Evolutionary conservation across 2,888 invertebrate genomes (phyloP).

Genomic region (Epistrophe eligans): DNA sequence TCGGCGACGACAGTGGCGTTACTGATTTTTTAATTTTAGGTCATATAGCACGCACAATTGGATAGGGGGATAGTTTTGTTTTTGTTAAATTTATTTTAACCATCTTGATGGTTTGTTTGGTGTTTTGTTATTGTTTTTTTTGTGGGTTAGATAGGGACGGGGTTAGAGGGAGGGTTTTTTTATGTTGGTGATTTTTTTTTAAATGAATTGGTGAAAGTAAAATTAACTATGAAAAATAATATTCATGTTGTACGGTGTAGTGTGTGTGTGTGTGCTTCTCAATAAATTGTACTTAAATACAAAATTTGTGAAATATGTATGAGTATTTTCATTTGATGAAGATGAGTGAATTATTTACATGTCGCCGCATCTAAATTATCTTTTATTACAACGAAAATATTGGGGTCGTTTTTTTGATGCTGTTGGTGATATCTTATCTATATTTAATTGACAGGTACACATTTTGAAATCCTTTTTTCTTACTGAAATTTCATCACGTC

Average conservation of each 20-base stretch:
- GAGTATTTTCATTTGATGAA: neutral
- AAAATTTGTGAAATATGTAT: conserved; percentile 9
- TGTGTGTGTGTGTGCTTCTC: conserved; percentile 21
- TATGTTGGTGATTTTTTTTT: conserved; percentile 49
- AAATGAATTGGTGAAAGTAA: conserved; percentile 26
- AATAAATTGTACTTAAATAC: neutral
- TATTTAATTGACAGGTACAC: neutral
- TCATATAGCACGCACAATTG: conserved; percentile 73
- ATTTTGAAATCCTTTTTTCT: too few relatives aligned
- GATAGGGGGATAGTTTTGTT: conserved; percentile 81
- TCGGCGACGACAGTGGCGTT: conserved; percentile 83
- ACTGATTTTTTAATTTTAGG: conserved; percentile 78
- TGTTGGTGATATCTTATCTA: neutral
- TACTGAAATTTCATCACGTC: too few relatives aligned
- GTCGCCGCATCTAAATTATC: neutral
- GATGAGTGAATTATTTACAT: conserved; percentile 7
- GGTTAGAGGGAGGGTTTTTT: conserved; percentile 26
- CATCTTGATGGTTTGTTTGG: conserved; percentile 77
- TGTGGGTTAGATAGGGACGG: conserved; percentile 71
- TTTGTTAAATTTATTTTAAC: conserved; percentile 80
- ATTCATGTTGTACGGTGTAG: conserved; percentile 28
- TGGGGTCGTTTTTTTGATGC: neutral
- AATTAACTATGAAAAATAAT: conserved; percentile 39
- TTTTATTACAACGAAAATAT: neutral
- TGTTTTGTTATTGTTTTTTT: conserved; percentile 79